phyloP scores from a whole-genome alignment of 2,888 invertebrate genomes.

The Macrophya annulata region DNA sequence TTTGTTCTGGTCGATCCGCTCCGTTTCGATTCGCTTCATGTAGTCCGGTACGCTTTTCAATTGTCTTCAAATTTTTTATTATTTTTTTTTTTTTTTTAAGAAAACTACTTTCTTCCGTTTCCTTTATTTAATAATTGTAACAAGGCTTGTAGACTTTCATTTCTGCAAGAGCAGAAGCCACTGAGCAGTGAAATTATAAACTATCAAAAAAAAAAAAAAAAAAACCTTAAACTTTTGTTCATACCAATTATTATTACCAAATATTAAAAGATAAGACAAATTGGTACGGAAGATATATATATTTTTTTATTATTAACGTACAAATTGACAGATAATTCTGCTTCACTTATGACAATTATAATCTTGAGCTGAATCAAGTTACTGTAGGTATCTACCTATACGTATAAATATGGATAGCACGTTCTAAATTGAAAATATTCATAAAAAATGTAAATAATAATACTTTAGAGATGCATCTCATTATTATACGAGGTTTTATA shows the following conservation, averaged over 20 bases:
- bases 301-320: constrained; percentile 44
- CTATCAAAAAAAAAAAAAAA: neutral
- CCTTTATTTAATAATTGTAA: neutral
- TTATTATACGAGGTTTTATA: neutral
- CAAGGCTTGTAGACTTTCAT: constrained; percentile 19
- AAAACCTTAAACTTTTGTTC: neutral
- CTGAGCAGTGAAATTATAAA: constrained; percentile 32
- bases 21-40: constrained; percentile 46
- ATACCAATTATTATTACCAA: neutral
- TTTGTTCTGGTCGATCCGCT: constrained; percentile 36
- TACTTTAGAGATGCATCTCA: neutral
- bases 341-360: neutral
- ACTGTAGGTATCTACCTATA: neutral
- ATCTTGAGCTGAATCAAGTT: neutral
- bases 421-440: neutral
- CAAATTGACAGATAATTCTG: constrained; percentile 36
- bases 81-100: neutral
- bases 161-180: constrained; percentile 8
- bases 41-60: constrained; percentile 27
- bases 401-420: neutral
- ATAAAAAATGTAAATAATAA: neutral
- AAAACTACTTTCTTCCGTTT: constrained; percentile 29
- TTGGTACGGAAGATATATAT: constrained; percentile 29
- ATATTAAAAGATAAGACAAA: neutral
- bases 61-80: neutral